phyloP scores from a whole-genome alignment of 2,113 vertebrate species.

The Eptesicus fuscus region DNA sequence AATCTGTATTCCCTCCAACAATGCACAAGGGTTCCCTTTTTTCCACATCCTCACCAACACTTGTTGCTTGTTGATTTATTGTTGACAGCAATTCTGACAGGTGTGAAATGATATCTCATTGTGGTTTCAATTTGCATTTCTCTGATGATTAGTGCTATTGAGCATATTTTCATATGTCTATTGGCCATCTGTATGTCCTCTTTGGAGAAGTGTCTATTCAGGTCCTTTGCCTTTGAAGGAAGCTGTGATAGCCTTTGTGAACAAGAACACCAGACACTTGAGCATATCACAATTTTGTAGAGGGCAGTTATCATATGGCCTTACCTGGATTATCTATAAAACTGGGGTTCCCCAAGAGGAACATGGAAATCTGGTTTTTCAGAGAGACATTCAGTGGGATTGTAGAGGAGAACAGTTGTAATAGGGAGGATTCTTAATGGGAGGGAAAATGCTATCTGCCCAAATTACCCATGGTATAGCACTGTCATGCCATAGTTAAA shows the following conservation, averaged over 20 bases:
- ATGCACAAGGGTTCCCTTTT: not conserved
- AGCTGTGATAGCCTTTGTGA: not conserved
- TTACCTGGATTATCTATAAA: not conserved
- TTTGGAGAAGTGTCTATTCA: not conserved
- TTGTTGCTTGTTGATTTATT: not conserved
- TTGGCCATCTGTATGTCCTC: not conserved
- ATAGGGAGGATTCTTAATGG: not conserved
- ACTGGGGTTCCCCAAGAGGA: not conserved
- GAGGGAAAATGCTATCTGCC: not conserved
- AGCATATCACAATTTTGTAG: not conserved
- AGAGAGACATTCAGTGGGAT: not conserved
- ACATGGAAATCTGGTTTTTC: not conserved
- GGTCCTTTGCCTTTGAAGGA: not conserved
- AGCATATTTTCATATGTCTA: not conserved
- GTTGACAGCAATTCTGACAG: not conserved
- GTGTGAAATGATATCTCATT: not conserved
- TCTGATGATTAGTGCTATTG: not conserved
- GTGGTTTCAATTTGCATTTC: not conserved
- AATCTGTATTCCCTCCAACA: not conserved
- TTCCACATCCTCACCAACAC: not conserved
- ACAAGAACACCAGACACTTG: not conserved
- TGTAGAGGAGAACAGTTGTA: not conserved
- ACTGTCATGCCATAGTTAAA: not conserved
- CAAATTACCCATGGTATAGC: not conserved
- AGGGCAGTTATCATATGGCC: not conserved